Percentiles rank a stretch among this genome's conserved stretches.
These are phyloP conservation scores for Alsophila aescularia DNA, from an alignment of 2,888 invertebrate genomes.

Conservation along the genomic window DNA sequence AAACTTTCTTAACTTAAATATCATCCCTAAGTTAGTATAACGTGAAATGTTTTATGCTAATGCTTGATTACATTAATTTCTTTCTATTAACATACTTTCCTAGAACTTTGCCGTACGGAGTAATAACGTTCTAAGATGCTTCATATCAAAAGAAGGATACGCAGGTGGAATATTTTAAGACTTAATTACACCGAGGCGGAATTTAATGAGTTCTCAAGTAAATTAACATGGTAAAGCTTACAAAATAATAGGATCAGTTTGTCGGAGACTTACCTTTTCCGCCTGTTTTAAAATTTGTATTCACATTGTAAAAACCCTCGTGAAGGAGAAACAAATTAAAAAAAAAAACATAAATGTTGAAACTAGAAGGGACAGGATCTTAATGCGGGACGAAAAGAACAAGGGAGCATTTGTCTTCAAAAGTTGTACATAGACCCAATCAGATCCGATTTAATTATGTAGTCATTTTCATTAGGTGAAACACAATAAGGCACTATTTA, in stretches of 20 bases:
- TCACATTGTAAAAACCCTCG: too few species aligned
- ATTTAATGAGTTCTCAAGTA: slow-evolving; percentile 31
- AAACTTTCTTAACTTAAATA: background rate
- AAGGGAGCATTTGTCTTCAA: too few species aligned
- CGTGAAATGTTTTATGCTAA: background rate
- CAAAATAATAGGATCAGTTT: background rate
- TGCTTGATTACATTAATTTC: background rate
- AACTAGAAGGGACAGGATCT: too few species aligned
- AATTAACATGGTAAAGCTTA: slow-evolving; percentile 34
- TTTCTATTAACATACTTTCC: slow-evolving; percentile 10
- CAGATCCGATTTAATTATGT: too few species aligned
- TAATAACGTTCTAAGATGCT: slow-evolving; percentile 5
- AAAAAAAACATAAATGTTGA: too few species aligned
- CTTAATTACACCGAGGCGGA: slow-evolving; percentile 25
- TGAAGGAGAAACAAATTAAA: too few species aligned
- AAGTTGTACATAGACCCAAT: too few species aligned
- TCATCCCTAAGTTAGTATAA: background rate
- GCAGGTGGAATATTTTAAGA: slow-evolving; percentile 33
- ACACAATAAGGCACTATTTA: too few species aligned
- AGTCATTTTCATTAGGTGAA: too few species aligned
- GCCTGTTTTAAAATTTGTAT: background rate
- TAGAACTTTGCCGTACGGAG: background rate
- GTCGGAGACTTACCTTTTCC: background rate
- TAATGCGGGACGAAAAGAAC: too few species aligned
- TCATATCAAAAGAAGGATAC: slow-evolving; percentile 17